Evolutionary conservation across 2,888 invertebrate genomes (phyloP), one percentile per base, ranked within the genome.

Genomic region (Catocala fraxini): DNA sequence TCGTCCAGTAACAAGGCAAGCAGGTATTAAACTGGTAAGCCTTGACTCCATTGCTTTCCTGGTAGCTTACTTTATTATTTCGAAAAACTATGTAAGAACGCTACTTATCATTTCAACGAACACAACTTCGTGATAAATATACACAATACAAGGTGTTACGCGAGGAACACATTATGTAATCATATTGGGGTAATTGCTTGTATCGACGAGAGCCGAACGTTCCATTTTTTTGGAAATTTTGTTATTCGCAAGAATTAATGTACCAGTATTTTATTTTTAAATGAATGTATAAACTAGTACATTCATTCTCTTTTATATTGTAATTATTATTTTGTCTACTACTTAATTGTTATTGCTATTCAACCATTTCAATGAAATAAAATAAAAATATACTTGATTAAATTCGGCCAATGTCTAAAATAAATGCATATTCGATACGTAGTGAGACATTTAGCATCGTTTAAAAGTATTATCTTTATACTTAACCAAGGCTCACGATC

Each of bases 1-100:
- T 66, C 62, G 60, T 62, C 55, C 45, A 66, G 51, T 68, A 67
- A 56, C 75, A 72, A 79, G 79, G 74, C 56, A 69, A 77, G 71
- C 79, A 63, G 65, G 75, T 71, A 59, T 63, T 59, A 60, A 70
- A 68, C 76, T 64, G 6, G 80, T 65, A 69, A 67, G 59, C 84
- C 85, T 85, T 84, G 86, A 79, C 75, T 79, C 56, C 67, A 63
- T 71, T 80, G 59, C 59, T 63, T 70, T 71, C 65, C 68, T 70
- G 64, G 55, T 63, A 45, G 48, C 54, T 59, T 63, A 67, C 41
- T 35, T 59, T 53, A 47, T 5, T 48, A 59, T 34, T 42, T 59
- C 13, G 42, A 43, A 34, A 49, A 49, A 34, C 46, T 51, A 35
- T 47, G 46, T 46, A 15, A 9, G 9, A 10, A n/a, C 25, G 7